phyloP scores from a whole-genome alignment of 2,888 invertebrate genomes.

The Agrotis exclamationis region DNA sequence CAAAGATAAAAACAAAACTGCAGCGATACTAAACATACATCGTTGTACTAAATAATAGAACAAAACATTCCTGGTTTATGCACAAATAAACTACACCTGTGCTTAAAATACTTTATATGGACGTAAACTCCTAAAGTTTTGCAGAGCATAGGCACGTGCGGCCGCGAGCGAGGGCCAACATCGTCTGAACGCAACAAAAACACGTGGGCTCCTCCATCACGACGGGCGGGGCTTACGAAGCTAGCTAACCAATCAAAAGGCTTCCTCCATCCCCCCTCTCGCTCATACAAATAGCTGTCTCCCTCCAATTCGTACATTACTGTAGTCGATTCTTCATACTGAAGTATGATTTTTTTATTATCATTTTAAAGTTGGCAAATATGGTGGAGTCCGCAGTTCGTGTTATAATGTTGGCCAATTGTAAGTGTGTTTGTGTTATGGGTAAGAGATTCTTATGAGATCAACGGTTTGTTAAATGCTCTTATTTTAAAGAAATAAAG shows the following conservation, averaged over 20 bases:
- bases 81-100: constrained; percentile 53
- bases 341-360: constrained; percentile 84
- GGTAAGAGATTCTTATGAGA: constrained; percentile 59
- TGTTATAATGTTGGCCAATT: constrained; percentile 76
- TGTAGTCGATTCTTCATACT: constrained; percentile 85
- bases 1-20: background rate
- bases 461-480: constrained; percentile 59
- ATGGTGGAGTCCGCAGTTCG: constrained; percentile 68
- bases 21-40: constrained; percentile 7
- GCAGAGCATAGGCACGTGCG: constrained; percentile 71
- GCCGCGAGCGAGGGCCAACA: constrained; percentile 68
- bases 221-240: constrained; percentile 73
- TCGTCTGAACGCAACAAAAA: constrained; percentile 84
- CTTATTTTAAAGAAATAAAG: constrained; percentile 33
- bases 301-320: constrained; percentile 79
- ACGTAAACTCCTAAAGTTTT: constrained; percentile 80
- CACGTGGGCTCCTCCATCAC: constrained; percentile 76
- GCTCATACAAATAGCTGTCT: constrained; percentile 60
- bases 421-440: constrained; percentile 65
- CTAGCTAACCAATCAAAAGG: constrained; percentile 69
- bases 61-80: constrained; percentile 35
- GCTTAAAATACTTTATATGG: constrained; percentile 55
- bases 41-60: constrained; percentile 25
- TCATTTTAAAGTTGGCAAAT: constrained; percentile 80
- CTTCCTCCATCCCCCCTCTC: constrained; percentile 47